These are phyloP conservation scores for Cynodonichthys magdalenae DNA, from an alignment of 2,797 vertebrate species.

Conservation along the genomic window DNA sequence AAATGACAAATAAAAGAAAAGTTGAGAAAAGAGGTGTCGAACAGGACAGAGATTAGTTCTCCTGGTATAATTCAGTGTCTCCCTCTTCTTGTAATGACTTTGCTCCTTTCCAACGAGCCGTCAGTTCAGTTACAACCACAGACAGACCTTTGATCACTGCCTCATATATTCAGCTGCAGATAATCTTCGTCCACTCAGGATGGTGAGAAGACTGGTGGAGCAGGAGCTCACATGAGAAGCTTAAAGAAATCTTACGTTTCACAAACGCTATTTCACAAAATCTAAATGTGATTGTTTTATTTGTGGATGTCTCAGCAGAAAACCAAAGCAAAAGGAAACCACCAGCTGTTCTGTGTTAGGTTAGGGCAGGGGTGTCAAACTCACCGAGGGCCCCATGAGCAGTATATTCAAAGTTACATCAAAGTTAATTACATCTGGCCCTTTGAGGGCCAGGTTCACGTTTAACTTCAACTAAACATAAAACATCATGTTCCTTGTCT, in stretches of 20 bases:
- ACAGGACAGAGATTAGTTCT: constrained; percentile 32
- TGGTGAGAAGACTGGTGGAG: constrained; percentile 30
- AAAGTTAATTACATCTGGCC: no score
- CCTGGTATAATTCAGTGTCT: constrained; percentile 22
- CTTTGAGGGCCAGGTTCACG: no score
- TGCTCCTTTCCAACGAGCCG: constrained; percentile 30
- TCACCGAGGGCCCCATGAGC: no score
- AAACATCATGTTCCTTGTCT: no score
- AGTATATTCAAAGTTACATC: no score
- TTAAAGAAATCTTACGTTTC: neutral
- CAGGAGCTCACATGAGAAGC: neutral
- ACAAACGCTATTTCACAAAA: neutral
- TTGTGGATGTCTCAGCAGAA: no score
- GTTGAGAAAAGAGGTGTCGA: constrained; percentile 8
- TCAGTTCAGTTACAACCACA: constrained; percentile 53
- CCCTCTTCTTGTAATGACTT: constrained; percentile 48
- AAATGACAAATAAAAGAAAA: no score
- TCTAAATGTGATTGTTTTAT: no score
- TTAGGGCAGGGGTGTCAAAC: no score
- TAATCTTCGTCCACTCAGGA: constrained; percentile 47
- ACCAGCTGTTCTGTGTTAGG: no score
- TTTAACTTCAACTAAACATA: no score
- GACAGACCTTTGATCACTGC: constrained; percentile 55
- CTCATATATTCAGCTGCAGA: constrained; percentile 34
- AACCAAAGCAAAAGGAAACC: no score